A percentile compares a stretch with the other conserved stretches of the same genome.
Evolutionary conservation across 2,888 invertebrate species (phyloP).

Genomic region (Pogonocherus hispidulus): DNA sequence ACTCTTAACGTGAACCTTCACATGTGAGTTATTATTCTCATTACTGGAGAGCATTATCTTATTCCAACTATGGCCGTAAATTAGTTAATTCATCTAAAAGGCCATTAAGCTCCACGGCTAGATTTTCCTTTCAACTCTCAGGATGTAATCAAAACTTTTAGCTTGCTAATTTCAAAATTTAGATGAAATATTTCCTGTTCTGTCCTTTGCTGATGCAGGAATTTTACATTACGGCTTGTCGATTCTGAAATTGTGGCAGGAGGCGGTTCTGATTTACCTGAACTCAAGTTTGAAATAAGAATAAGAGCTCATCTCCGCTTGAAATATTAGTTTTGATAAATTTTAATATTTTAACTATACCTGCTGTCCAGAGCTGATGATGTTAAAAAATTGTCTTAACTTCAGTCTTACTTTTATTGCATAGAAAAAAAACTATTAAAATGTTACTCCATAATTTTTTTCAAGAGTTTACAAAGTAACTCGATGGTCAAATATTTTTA

Average conservation of each 20-base stretch:
- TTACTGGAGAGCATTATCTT: background rate
- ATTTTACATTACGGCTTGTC: constrained; percentile 14
- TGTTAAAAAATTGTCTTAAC: background rate
- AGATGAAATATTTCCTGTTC: constrained; percentile 26
- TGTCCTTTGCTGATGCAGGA: constrained; percentile 14
- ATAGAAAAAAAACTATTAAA: no score
- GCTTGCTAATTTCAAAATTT: constrained; percentile 16
- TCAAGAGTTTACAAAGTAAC: no score
- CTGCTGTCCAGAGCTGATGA: background rate
- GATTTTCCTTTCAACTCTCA: constrained; percentile 17
- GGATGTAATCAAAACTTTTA: constrained; percentile 26
- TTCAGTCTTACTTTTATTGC: no score
- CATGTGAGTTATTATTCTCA: no score
- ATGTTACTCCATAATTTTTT: no score
- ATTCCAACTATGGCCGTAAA: background rate
- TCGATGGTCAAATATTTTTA: no score
- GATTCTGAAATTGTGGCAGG: constrained; percentile 9
- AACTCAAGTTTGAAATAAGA: background rate
- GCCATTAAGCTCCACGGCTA: background rate
- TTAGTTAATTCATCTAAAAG: background rate
- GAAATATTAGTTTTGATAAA: constrained; percentile 10
- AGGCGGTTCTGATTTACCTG: constrained; percentile 4
- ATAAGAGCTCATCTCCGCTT: constrained; percentile 22
- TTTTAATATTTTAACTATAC: constrained; percentile 5
- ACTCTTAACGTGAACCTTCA: no score